Evolutionary conservation across 2,888 invertebrate species (phyloP), one percentile per base, ranked within the genome.

Genomic region (Eilema depressum): DNA sequence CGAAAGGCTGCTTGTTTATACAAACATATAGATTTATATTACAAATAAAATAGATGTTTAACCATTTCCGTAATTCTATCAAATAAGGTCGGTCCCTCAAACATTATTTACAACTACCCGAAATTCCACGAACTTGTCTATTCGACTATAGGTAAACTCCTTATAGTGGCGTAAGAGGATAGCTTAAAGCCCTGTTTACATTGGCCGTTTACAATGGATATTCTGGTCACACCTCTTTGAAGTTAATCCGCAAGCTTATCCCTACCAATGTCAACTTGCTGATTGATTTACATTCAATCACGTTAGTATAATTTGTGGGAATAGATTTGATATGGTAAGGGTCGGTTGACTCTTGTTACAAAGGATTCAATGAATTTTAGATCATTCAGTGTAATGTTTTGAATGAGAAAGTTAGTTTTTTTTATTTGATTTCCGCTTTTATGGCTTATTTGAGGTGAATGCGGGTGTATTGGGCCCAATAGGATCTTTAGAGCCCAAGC

Each of bases 141-240:
- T 62, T 33, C 33, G 17, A 23, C 23, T 62, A 26, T 11, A 68
- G 53, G 41, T 53, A 62, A n/a, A 67, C 28, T 25, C 28, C 28
- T 60, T 62, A 53, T 14, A 20, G 30, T 5, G n/a, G 10, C 37
- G 57, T 63, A 23, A 30, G 59, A 59, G 69, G 59, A 60, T 65
- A 26, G 25, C 47, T 69, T 12, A 23, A 74, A 71, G 72, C 70
- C 17, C 68, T 41, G 64, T 80, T 79, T 79, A 80, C 78, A 80
- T 71, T 77, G 53, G 67, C 60, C 80, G 64, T 73, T 69, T 68
- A 75, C 81, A 80, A 70, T 80, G 69, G 75, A 57, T 61, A 66
- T 63, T 66, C 33, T 70, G 75, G 81, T 71, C 70, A 71, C 79
- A 79, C 80, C 79, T 80, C 72, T 80, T 77, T 75, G 81, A 69